phyloP scores from a whole-genome alignment of 2,888 invertebrate genomes.

The Andrena dorsata region DNA sequence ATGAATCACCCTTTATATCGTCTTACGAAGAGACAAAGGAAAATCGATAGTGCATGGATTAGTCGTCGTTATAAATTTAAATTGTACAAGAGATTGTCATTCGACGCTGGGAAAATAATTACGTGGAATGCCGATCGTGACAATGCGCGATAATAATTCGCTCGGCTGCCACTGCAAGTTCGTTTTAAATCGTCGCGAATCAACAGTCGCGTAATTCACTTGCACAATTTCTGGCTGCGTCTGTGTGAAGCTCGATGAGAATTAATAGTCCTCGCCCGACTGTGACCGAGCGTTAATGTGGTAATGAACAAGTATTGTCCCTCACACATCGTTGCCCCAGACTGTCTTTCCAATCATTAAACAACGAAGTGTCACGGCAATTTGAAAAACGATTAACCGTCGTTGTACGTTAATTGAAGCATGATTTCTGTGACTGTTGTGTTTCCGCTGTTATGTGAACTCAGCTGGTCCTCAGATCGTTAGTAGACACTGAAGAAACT shows the following conservation, averaged over 20 bases:
- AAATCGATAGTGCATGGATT: background rate
- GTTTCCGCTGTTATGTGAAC: too few relatives aligned
- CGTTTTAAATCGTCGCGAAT: constrained; percentile 19
- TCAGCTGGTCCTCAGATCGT: too few relatives aligned
- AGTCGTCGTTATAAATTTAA: background rate
- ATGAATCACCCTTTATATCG: too few relatives aligned
- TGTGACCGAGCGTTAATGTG: constrained; percentile 6
- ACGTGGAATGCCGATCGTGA: background rate
- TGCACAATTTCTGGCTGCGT: constrained; percentile 2
- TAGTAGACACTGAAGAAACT: too few relatives aligned
- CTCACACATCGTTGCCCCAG: background rate
- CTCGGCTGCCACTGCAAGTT: background rate
- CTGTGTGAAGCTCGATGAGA: constrained; percentile 2
- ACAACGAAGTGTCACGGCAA: background rate
- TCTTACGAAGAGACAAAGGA: too few relatives aligned
- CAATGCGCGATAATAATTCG: constrained; percentile 23
- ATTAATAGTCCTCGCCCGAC: background rate
- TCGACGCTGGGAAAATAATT: background rate
- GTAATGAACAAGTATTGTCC: constrained; percentile 9
- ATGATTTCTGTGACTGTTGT: too few relatives aligned
- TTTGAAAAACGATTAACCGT: too few relatives aligned
- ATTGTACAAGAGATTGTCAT: constrained; percentile 15
- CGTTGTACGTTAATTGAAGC: too few relatives aligned
- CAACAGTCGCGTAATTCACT: constrained; percentile 20
- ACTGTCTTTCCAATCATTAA: background rate